These are phyloP conservation scores for Donacobius atricapilla DNA, from an alignment of 2,113 vertebrate genomes.

Conservation along the genomic window DNA sequence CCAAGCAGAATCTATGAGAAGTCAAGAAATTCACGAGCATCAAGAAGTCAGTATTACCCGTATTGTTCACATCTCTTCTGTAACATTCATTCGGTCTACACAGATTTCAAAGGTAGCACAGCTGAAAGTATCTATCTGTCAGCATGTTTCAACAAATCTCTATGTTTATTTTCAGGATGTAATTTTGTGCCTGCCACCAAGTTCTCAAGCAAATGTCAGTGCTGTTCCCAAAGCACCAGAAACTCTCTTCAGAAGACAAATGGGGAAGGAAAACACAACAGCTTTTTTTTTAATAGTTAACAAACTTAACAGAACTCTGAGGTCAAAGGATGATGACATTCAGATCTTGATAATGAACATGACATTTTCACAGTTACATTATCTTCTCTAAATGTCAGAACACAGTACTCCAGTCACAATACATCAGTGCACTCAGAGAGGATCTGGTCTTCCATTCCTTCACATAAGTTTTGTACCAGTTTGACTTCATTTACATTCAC, in stretches of 20 bases:
- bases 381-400: constrained; percentile 44
- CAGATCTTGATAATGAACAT: constrained; percentile 34
- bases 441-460: neutral
- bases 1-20: neutral
- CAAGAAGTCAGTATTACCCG: neutral
- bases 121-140: neutral
- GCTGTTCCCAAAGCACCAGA: neutral
- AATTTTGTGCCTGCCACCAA: neutral
- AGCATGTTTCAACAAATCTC: neutral
- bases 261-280: neutral
- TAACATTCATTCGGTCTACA: neutral
- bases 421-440: neutral
- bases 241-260: neutral
- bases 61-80: neutral
- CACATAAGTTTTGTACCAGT: neutral
- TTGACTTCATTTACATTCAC: neutral
- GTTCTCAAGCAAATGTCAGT: constrained; percentile 5
- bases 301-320: neutral
- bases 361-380: constrained; percentile 59
- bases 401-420: neutral
- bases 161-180: neutral
- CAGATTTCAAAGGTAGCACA: neutral
- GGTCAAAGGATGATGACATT: constrained; percentile 47
- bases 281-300: neutral
- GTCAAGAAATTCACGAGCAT: neutral